Evolutionary conservation across 1,140 invertebrate species (phyloP).

Genomic region (Dendroctonus valens): DNA sequence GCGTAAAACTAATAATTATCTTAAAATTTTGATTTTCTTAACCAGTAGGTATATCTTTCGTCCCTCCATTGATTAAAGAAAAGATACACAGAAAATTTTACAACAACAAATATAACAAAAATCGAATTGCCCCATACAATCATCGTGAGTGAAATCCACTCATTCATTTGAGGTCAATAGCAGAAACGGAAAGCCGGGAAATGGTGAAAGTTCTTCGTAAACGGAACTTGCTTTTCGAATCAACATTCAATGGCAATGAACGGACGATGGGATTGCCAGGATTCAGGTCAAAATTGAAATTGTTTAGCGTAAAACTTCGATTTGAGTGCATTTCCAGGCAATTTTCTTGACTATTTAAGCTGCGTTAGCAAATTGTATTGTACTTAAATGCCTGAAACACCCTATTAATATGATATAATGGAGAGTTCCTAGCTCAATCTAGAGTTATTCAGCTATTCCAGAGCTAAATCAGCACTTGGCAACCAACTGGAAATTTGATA

Average conservation of each 20-base stretch:
- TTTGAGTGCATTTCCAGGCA: background rate
- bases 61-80: background rate
- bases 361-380: too few species aligned
- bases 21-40: background rate
- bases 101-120: too few species aligned
- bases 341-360: background rate
- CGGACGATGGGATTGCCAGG: background rate
- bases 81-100: background rate
- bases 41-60: background rate
- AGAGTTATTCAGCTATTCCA: too few species aligned
- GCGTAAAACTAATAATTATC: too few species aligned
- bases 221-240: slow-evolving; percentile 9
- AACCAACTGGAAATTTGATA: too few species aligned
- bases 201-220: slow-evolving; percentile 4
- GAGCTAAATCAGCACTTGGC: too few species aligned
- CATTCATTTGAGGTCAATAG: background rate
- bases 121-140: background rate
- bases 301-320: background rate
- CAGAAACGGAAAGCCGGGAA: background rate
- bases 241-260: slow-evolving; percentile 8
- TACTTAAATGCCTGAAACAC: too few species aligned
- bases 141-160: background rate
- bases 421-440: too few species aligned
- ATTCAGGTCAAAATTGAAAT: too few species aligned
- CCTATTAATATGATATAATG: too few species aligned